Base-by-base conservation (phyloP, 2,888 invertebrate genomes). In the Aplocera efformata region DNA sequence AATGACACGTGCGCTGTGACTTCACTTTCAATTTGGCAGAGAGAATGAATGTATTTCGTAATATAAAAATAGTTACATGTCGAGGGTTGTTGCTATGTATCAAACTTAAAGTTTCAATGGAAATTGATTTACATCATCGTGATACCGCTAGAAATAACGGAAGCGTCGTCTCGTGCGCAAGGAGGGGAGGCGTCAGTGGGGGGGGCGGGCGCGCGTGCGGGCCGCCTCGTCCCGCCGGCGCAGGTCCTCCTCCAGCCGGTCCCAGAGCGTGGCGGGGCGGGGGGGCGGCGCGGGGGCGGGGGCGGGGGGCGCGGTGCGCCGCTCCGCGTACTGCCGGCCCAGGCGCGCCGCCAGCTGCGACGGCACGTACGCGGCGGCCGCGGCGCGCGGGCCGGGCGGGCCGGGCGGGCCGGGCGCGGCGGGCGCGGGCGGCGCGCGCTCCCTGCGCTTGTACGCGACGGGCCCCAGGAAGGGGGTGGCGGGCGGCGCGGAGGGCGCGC, bases 311-410 rank as follows among this genome's bases (percentile, higher is more conserved):
- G 3, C 7, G 22, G 24, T 20, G 11, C 10, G 10, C 32, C 29
- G 24, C 13, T n/a, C 22, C 25, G 29, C 25, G 33, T 25, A 40
- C 30, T 22, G 20, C 9, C 7, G 32, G 1, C 27, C n/a, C 13
- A 38, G 38, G 32, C 21, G 32, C 11, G 1, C 10, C 11, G 37
- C 37, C 10, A 3, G 8, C 27, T 23, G 28, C 7, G 9, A 7
- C 26, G 28, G 23, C 26, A 27, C 38, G 38, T 27, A 32, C 7
- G 11, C 10, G 7, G 9, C n/a, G 29, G 8, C 17, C n/a, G 7
- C 24, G 8, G 13, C 23, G 7, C 17, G 34, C 27, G 3, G 4
- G 11, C 25, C 10, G 0, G 9, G 31, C 7, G 21, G 8, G 7
- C 27, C 31, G 6, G 20, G 26, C 21, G 20, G 27, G n/a, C n/a